Evolutionary conservation across 2,888 invertebrate genomes (phyloP), one percentile per base, ranked within the genome.

Genomic region (Synanthedon andrenaeformis): DNA sequence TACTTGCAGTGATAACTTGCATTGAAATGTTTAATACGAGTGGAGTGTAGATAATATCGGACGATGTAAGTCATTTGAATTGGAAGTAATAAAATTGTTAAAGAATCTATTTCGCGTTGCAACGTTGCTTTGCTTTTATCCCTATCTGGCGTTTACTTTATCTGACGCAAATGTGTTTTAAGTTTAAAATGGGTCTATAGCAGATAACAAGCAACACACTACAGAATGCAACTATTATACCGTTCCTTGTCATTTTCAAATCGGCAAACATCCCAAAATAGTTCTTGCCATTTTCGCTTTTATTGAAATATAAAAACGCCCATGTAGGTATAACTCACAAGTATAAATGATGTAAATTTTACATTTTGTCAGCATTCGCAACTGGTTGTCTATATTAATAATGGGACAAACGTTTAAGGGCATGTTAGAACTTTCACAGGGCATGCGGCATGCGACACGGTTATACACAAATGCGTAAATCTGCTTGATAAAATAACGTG

Each of bases 91-190:
- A 75, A 78, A 77, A 72, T 73, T 62, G 66, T 63, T 59, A 66
- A 72, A 71, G 72, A 72, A 66, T 76, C 68, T 74, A 76, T 77
- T 74, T 59, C 62, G 67, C 66, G 59, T 63, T 66, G 60, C 72
- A 76, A 82, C 78, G 73, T 76, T 68, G 66, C 57, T 81, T 79
- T 79, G 78, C 83, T 83, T 80, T 83, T 82, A 82, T 74, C 70
- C 69, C 75, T 80, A 82, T 83, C 82, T 66, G 50, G 45, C 45
- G 14, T 45, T 45, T 45, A 14, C 45, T 13, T 41, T 51, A 41
- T 14, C 41, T 51, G 51, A 45, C 45, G 45, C 45, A 13, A 45
- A 45, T 45, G 45, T 45, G 45, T 45, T 23, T 23, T 45, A 12
- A 45, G 45, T 45, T 11, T 45, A 45, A 41, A 41, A 41, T 51